phyloP scores from a whole-genome alignment of 1,140 invertebrate genomes.

The Drosophila fuyamai region DNA sequence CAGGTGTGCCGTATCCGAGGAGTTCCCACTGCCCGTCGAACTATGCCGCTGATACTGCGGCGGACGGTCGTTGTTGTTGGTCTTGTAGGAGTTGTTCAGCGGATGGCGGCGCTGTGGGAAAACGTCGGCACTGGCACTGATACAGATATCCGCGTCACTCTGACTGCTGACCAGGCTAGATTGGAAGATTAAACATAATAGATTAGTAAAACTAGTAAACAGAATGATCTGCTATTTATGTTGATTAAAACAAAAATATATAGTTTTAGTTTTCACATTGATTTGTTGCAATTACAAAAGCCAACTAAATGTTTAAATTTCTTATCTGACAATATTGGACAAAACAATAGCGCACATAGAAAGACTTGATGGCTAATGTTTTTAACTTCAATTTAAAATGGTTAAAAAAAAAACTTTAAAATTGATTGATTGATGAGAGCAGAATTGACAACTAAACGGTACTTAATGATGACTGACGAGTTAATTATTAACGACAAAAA shows the following conservation, averaged over 20 bases:
- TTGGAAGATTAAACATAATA: not conserved
- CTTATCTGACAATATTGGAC: no score
- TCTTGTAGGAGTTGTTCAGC: conserved; percentile 82
- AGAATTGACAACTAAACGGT: not conserved
- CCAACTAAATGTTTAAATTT: no score
- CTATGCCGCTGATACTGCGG: conserved; percentile 71
- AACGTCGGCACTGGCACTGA: conserved; percentile 71
- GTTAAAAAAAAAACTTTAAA: not conserved
- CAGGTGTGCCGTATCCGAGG: conserved; percentile 86
- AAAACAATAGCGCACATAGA: no score
- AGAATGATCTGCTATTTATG: not conserved
- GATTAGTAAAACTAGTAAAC: conserved; percentile 1
- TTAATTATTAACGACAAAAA: no score
- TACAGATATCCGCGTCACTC: conserved; percentile 77
- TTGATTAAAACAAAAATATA: no score
- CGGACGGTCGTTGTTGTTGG: conserved; percentile 72
- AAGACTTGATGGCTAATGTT: no score
- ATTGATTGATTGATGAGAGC: not conserved
- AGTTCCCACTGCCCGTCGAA: conserved; percentile 75
- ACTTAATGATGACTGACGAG: not conserved
- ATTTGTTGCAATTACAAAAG: no score
- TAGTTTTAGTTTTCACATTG: no score
- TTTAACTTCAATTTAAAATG: no score
- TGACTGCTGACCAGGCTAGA: conserved; percentile 73
- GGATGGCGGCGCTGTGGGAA: conserved; percentile 70